phyloP scores from a whole-genome alignment of 2,888 invertebrate species.

The Drosophila formosana region DNA sequence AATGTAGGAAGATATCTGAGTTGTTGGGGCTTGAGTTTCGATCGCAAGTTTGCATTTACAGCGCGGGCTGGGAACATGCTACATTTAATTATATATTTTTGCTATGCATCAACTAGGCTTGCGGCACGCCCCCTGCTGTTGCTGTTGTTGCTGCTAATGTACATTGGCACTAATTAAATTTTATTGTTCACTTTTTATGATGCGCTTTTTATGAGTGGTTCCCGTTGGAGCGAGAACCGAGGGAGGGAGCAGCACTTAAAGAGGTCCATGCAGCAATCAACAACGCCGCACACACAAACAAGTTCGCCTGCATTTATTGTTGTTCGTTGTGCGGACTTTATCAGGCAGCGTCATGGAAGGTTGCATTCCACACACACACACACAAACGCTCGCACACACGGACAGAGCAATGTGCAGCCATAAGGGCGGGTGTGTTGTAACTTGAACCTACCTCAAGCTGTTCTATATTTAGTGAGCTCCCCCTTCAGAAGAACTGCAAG shows the following conservation, averaged over 20 bases:
- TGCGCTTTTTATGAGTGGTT: constrained; percentile 39
- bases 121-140: constrained; percentile 9
- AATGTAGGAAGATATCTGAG: neutral
- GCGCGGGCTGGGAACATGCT: neutral
- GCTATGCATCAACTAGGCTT: neutral
- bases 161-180: constrained; percentile 66
- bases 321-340: constrained; percentile 40
- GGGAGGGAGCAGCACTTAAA: constrained; percentile 38
- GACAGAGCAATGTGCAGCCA: constrained; percentile 27
- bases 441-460: constrained; percentile 76
- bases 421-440: constrained; percentile 56
- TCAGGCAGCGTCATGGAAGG: constrained; percentile 63
- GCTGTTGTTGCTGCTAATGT: constrained; percentile 5
- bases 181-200: constrained; percentile 61
- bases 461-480: constrained; percentile 74
- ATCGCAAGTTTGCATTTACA: constrained; percentile 8
- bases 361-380: constrained; percentile 49
- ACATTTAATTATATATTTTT: constrained; percentile 6
- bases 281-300: constrained; percentile 23
- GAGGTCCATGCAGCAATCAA: constrained; percentile 22
- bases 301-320: constrained; percentile 23
- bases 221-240: neutral
- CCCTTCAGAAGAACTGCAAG: constrained; percentile 18
- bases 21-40: neutral
- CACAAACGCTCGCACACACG: neutral